Conservation (phyloP, 2,888 invertebrate species). For the Exocentrus adspersus region DNA sequence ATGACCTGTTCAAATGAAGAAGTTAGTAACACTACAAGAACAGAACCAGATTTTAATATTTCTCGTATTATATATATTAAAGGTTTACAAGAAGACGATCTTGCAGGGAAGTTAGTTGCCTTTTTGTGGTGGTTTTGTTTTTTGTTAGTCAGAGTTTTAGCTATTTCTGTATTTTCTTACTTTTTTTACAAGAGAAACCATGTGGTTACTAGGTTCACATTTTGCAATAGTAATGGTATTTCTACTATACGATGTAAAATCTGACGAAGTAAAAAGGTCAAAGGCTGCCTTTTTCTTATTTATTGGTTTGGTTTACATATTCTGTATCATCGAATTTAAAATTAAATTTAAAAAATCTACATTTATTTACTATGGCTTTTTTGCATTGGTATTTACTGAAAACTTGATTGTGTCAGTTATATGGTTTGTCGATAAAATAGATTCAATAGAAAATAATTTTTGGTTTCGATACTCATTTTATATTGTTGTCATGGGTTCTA, state of each 20-base stretch:
- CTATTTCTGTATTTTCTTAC: conserved; percentile 75
- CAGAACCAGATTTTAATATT: conserved; percentile 58
- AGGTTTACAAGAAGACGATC: conserved; percentile 80
- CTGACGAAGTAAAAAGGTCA: conserved; percentile 61
- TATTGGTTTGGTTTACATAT: conserved; percentile 78
- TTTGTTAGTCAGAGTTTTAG: conserved; percentile 75
- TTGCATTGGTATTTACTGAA: conserved; percentile 73
- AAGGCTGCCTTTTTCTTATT: conserved; percentile 72
- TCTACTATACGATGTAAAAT: conserved; percentile 72
- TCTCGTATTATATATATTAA: conserved; percentile 63
- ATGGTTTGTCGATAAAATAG: conserved; percentile 72
- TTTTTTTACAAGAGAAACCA: conserved; percentile 72
- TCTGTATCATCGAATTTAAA: conserved; percentile 82
- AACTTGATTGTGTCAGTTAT: conserved; percentile 75
- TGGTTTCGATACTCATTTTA: conserved; percentile 76
- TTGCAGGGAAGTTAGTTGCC: conserved; percentile 73
- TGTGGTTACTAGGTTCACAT: conserved; percentile 71
- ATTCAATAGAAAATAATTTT: conserved; percentile 68
- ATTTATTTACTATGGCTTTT: conserved; percentile 76
- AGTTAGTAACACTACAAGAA: conserved; percentile 29
- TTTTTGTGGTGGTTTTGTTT: conserved; percentile 84
- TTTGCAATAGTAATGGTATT: conserved; percentile 74
- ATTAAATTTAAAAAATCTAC: conserved; percentile 79
- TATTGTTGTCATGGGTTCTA: conserved; percentile 69
- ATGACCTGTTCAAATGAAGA: conserved; percentile 45